Percentiles rank a stretch among this genome's conserved stretches.
Conservation (phyloP, 1,140 invertebrate species). For the Formica exsecta region DNA sequence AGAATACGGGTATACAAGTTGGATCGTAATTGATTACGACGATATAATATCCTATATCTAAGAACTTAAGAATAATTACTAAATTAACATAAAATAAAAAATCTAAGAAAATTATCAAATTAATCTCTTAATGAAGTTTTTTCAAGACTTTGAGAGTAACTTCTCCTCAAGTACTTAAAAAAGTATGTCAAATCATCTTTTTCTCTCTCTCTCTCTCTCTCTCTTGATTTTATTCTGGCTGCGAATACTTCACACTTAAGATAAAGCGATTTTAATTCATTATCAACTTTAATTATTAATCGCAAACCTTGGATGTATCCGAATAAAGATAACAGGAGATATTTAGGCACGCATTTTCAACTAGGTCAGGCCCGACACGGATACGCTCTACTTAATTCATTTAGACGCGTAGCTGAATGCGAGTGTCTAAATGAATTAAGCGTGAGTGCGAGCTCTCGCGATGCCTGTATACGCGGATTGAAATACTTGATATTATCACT, state of each 20-base stretch:
- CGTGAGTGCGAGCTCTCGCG: background rate
- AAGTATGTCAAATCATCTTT: background rate
- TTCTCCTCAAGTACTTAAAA: background rate
- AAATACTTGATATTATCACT: conserved; percentile 20
- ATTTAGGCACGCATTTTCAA: conserved; percentile 36
- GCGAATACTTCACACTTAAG: no score
- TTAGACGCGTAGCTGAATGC: conserved; percentile 6
- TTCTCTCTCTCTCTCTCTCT: no score
- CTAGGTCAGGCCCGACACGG: conserved; percentile 32
- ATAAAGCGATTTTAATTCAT: conserved; percentile 3
- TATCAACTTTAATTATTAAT: conserved; percentile 23
- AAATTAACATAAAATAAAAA: background rate
- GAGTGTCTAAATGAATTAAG: background rate
- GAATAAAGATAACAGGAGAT: conserved; percentile 3
- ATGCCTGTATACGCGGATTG: background rate
- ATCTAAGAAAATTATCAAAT: background rate
- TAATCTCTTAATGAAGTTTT: no score
- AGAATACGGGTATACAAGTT: background rate
- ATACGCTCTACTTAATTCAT: conserved; percentile 36
- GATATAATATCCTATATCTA: background rate
- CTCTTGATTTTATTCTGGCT: background rate
- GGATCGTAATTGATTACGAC: background rate
- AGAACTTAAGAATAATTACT: background rate
- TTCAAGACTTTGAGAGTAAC: background rate
- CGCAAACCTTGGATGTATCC: background rate